phyloP scores from a whole-genome alignment of 1,140 invertebrate genomes.

The Lutraria rhynchaena region DNA sequence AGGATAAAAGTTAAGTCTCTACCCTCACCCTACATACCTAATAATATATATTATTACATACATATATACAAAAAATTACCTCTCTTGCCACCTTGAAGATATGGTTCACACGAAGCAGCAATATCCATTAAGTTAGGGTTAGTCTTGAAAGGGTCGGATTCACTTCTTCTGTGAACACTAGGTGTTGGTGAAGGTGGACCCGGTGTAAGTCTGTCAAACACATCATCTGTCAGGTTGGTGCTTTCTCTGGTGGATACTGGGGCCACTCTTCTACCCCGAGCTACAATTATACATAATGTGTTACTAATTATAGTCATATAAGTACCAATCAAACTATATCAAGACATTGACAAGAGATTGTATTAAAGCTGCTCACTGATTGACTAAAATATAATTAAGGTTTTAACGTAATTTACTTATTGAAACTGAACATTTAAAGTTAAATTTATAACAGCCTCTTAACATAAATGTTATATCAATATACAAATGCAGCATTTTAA shows the following conservation, averaged over 20 bases:
- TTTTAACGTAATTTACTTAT: too few species aligned
- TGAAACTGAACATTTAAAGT: too few species aligned
- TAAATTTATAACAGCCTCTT: too few species aligned
- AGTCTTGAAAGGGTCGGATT: conserved; percentile 59
- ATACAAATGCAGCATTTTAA: not conserved
- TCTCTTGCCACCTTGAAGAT: conserved; percentile 25
- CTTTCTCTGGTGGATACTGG: conserved; percentile 39
- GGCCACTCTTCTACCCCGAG: conserved; percentile 16
- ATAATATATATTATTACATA: too few species aligned
- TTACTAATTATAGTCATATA: not conserved
- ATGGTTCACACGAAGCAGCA: conserved; percentile 60
- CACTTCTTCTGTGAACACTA: conserved; percentile 56
- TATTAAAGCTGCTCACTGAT: too few species aligned
- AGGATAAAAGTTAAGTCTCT: too few species aligned
- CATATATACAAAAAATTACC: not conserved
- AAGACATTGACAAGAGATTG: too few species aligned
- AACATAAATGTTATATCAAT: too few species aligned
- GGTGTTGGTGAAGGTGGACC: conserved; percentile 59
- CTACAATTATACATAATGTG: not conserved
- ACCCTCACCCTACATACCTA: too few species aligned
- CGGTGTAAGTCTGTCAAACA: conserved; percentile 28
- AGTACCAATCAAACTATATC: too few species aligned
- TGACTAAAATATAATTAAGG: too few species aligned
- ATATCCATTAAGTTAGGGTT: conserved; percentile 51
- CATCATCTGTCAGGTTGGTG: conserved; percentile 30